A percentile compares a stretch with the other conserved stretches of the same genome.
These are phyloP conservation scores for Sinonovacula constricta DNA, from an alignment of 1,140 invertebrate genomes.

Conservation along the genomic window DNA sequence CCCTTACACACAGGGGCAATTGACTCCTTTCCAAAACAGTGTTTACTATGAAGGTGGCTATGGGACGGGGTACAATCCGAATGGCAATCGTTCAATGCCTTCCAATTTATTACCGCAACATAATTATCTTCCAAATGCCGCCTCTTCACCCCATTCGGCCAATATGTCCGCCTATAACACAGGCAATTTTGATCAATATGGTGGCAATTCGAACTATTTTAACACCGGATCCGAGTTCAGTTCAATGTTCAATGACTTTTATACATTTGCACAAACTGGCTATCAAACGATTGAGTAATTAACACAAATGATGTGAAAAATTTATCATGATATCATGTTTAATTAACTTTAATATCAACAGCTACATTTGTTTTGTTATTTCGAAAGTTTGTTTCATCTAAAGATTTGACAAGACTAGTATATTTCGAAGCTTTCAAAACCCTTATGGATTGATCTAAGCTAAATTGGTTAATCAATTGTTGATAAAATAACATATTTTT, in stretches of 20 bases:
- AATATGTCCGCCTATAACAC: constrained; percentile 41
- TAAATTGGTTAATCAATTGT: too few species aligned
- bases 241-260: constrained; percentile 48
- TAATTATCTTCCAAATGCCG: constrained; percentile 30
- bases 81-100: constrained; percentile 46
- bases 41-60: constrained; percentile 48
- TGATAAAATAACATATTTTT: too few species aligned
- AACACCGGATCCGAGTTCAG: constrained; percentile 37
- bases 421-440: too few species aligned
- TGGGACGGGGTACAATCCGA: constrained; percentile 21
- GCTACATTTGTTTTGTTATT: too few species aligned
- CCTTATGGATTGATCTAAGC: too few species aligned
- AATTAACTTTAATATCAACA: too few species aligned
- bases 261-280: constrained; percentile 25
- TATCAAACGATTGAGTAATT: constrained; percentile 35
- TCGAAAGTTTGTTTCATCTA: too few species aligned
- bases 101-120: constrained; percentile 37
- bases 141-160: constrained; percentile 18
- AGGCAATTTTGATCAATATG: constrained; percentile 34
- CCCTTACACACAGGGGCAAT: constrained; percentile 35
- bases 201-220: not conserved
- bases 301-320: too few species aligned
- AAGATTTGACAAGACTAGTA: too few species aligned
- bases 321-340: too few species aligned
- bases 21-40: constrained; percentile 36